A percentile compares a stretch with the other conserved stretches of the same genome.
phyloP scores from a whole-genome alignment of 2,797 vertebrate genomes.

The Telmatherina bonti region DNA sequence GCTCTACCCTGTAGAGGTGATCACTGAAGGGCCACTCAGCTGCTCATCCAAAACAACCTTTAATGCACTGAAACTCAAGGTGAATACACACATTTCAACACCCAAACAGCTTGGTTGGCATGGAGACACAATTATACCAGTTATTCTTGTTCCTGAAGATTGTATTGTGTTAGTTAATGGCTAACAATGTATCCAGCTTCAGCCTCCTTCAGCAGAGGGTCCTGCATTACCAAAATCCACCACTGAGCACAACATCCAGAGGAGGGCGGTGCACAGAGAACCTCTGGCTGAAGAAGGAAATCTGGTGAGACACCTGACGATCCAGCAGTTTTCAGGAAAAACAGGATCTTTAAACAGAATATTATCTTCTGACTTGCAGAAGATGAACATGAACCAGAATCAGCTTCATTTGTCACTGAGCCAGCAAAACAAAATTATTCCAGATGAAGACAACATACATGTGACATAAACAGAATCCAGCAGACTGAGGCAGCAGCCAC shows the following conservation, averaged over 20 bases:
- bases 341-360: too few species aligned
- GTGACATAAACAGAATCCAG: too few species aligned
- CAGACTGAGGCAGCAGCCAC: too few species aligned
- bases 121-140: not conserved
- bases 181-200: slow-evolving; percentile 52
- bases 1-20: slow-evolving; percentile 86
- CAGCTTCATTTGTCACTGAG: too few species aligned
- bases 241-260: slow-evolving; percentile 55
- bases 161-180: slow-evolving; percentile 20
- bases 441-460: too few species aligned
- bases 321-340: too few species aligned
- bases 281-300: slow-evolving; percentile 65
- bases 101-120: not conserved
- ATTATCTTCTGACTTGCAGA: too few species aligned
- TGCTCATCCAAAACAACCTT: slow-evolving; percentile 83
- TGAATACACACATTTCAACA: slow-evolving; percentile 64
- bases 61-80: slow-evolving; percentile 86
- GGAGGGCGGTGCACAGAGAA: slow-evolving; percentile 56
- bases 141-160: slow-evolving; percentile 16
- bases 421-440: too few species aligned
- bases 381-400: too few species aligned
- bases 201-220: slow-evolving; percentile 43
- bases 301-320: slow-evolving; percentile 66
- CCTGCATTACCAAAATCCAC: slow-evolving; percentile 32
- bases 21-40: slow-evolving; percentile 83